phyloP scores from a whole-genome alignment of 2,888 invertebrate genomes.

The Idaea straminata region DNA sequence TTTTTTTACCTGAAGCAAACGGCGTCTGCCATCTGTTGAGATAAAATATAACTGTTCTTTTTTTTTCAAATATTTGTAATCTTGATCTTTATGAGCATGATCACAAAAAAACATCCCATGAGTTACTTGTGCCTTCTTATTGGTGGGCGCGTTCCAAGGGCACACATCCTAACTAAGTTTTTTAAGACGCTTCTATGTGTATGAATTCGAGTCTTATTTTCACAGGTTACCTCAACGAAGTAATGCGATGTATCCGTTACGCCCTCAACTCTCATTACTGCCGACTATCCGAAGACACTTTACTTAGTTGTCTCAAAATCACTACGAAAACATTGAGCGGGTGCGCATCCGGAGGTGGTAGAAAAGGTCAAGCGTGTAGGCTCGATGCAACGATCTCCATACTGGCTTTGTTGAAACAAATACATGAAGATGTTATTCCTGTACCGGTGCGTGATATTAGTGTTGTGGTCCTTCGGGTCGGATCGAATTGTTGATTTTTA shows the following conservation, averaged over 20 bases:
- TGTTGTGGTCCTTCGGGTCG: no score
- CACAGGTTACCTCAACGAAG: conserved; percentile 67
- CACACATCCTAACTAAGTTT: no score
- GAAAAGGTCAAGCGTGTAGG: conserved; percentile 64
- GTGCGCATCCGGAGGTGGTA: conserved; percentile 56
- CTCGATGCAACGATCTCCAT: conserved; percentile 57
- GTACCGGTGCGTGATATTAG: conserved; percentile 51
- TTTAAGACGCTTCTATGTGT: neutral
- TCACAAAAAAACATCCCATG: no score
- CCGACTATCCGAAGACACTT: conserved; percentile 55
- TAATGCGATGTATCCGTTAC: conserved; percentile 64
- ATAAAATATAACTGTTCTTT: no score
- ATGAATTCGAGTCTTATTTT: conserved; percentile 11
- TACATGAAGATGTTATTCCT: conserved; percentile 49
- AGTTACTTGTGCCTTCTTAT: no score
- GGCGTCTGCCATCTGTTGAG: no score
- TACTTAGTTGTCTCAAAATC: conserved; percentile 46
- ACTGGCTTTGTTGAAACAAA: conserved; percentile 51
- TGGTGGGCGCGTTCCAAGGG: no score
- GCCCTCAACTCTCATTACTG: conserved; percentile 54
- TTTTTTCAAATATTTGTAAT: no score
- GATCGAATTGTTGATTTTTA: no score
- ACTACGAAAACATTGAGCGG: conserved; percentile 47
- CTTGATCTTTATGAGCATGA: no score
- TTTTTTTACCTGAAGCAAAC: no score